phyloP scores from a whole-genome alignment of 2,797 vertebrate genomes.

The Pipistrellus pygmaeus region DNA sequence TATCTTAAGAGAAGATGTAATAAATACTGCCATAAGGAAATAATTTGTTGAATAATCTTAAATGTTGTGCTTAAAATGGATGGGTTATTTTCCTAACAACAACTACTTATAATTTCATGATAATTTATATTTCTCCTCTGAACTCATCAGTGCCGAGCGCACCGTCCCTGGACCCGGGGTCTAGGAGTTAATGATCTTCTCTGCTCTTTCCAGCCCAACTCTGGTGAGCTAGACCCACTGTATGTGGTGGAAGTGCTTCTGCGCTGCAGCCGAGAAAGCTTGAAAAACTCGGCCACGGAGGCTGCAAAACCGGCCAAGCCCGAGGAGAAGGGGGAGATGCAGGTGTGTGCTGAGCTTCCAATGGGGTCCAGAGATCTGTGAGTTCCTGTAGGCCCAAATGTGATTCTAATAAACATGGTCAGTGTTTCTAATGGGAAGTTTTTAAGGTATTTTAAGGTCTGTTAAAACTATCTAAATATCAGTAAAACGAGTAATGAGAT shows the following conservation, averaged over 20 bases:
- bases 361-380: no score
- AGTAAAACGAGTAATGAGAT: neutral
- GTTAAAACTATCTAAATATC: neutral
- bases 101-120: neutral
- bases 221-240: conserved; percentile 93
- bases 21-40: neutral
- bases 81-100: neutral
- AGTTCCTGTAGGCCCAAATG: neutral
- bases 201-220: conserved; percentile 86
- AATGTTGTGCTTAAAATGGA: neutral
- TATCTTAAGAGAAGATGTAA: neutral
- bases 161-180: neutral
- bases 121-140: neutral
- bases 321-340: conserved; percentile 97
- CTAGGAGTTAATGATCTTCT: conserved; percentile 18
- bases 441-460: neutral
- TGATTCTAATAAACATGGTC: neutral
- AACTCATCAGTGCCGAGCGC: neutral
- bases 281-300: conserved; percentile 95
- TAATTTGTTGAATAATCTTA: neutral
- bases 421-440: neutral
- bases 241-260: conserved; percentile 97
- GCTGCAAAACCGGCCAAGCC: conserved; percentile 93
- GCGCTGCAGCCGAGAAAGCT: conserved; percentile 96
- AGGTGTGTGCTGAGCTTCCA: neutral